Base-by-base conservation (phyloP, 2,888 invertebrate species). In the Macropis europaea region DNA sequence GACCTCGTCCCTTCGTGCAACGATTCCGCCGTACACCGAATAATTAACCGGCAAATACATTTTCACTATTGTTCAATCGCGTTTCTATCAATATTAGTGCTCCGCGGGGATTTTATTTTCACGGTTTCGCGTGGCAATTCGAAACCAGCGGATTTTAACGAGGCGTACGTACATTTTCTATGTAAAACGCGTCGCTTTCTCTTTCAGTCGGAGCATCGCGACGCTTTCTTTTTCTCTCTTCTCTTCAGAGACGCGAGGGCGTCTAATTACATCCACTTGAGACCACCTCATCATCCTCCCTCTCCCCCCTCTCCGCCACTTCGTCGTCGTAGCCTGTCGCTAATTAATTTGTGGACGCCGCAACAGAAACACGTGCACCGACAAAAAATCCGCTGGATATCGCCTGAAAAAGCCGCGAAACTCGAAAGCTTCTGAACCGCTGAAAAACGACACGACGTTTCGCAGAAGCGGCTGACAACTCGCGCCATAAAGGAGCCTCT, bases 221-320 rank as follows among this genome's bases (percentile, higher is more conserved):
- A 11, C 28, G 40, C 52, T 54, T 50, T 67, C 66, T 67, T 52
- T 28, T 19, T 50, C 59, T 30, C 19, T 3, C 28, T 26, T 42
- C 59, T 32, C 52, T 50, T 53, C 68, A 47, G 38, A 73, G 50
- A 38, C 52, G 64, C 60, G 70, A 69, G 74, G 71, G 79, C 79
- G 76, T 82, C 73, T 82, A 82, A 82, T 82, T 82, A 81, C 82
- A 71, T 64, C 79, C 81, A 82, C 82, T 82, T 81, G 82, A 82
- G 76, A 67, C 70, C 54, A 67, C 59, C 67, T n/a, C n/a, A n/a
- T n/a, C n/a, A n/a, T n/a, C n/a, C n/a, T 60, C 56, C 63, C 69
- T 62, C 50, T 57, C 61, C 70, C 74, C 62, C n/a, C n/a, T n/a
- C n/a, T n/a, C n/a, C n/a, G n/a, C n/a, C n/a, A n/a, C n/a, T n/a